Percentiles rank a stretch among this genome's conserved stretches.
These are phyloP conservation scores for Trilocha varians DNA, from an alignment of 2,888 invertebrate species.

Conservation along the genomic window DNA sequence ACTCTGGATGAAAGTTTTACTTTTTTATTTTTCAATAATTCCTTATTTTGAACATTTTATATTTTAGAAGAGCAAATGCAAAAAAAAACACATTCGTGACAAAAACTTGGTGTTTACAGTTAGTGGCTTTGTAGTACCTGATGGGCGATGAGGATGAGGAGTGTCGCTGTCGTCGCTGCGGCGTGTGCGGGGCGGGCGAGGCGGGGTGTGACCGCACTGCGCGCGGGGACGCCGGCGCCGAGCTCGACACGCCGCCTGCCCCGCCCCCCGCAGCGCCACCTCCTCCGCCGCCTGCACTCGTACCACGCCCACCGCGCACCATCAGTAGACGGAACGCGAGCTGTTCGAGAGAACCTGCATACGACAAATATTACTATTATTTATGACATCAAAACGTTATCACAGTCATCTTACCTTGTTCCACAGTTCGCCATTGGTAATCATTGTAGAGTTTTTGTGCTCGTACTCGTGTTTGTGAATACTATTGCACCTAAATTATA, in stretches of 20 bases:
- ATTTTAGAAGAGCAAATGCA: no score
- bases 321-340: slow-evolving; percentile 54
- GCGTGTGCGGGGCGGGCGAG: slow-evolving; percentile 74
- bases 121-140: slow-evolving; percentile 37
- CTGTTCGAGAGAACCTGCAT: slow-evolving; percentile 59
- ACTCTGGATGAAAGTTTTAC: no score
- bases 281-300: slow-evolving; percentile 7
- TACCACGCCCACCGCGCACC: slow-evolving; percentile 28
- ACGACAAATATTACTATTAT: no score
- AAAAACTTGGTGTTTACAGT: background rate
- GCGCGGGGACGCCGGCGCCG: slow-evolving; percentile 72
- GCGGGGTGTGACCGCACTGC: slow-evolving; percentile 84
- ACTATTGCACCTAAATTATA: background rate
- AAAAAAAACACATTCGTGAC: no score
- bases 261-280: slow-evolving; percentile 12
- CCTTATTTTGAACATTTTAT: no score
- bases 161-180: slow-evolving; percentile 75
- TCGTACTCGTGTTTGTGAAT: background rate
- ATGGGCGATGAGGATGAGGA: slow-evolving; percentile 88
- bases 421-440: background rate
- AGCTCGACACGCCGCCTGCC: slow-evolving; percentile 42
- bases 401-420: background rate
- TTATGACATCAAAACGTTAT: no score
- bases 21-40: no score
- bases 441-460: background rate